Conservation (phyloP, 1,140 invertebrate genomes). For the Calephelis nemesis region DNA sequence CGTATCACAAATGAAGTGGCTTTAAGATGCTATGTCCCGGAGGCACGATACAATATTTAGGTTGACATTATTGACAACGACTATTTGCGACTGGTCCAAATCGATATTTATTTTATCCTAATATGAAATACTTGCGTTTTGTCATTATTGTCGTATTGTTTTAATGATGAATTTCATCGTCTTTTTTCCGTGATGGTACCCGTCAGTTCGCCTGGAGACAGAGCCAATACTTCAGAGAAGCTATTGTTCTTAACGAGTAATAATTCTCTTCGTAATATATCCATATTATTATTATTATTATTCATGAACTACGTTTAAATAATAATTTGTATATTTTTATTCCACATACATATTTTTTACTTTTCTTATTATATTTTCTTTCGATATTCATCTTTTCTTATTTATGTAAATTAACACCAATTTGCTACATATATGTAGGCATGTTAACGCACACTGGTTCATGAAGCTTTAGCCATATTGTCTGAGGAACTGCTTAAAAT, state of each 20-base stretch:
- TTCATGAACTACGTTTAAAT: slow-evolving; percentile 59
- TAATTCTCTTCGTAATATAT: slow-evolving; percentile 76
- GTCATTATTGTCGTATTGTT: slow-evolving; percentile 45
- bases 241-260: slow-evolving; percentile 86
- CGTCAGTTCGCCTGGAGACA: slow-evolving; percentile 94
- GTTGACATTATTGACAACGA: slow-evolving; percentile 22
- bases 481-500: slow-evolving; percentile 45
- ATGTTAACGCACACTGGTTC: slow-evolving; percentile 63
- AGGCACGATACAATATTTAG: neutral
- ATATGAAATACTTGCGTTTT: slow-evolving; percentile 38
- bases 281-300: slow-evolving; percentile 56
- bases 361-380: slow-evolving; percentile 69
- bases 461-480: slow-evolving; percentile 57
- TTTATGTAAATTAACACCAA: slow-evolving; percentile 50
- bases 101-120: slow-evolving; percentile 23
- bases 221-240: slow-evolving; percentile 96
- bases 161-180: slow-evolving; percentile 70
- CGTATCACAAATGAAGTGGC: slow-evolving; percentile 26
- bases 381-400: slow-evolving; percentile 53
- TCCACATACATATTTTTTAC: slow-evolving; percentile 52
- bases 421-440: slow-evolving; percentile 64
- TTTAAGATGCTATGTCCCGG: slow-evolving; percentile 8
- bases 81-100: slow-evolving; percentile 25
- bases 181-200: slow-evolving; percentile 79
- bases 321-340: slow-evolving; percentile 73